Percentiles rank a stretch among this genome's conserved stretches.
These are phyloP conservation scores for Hirundichthys speculiger DNA, from an alignment of 2,113 vertebrate species.

Conservation along the genomic window DNA sequence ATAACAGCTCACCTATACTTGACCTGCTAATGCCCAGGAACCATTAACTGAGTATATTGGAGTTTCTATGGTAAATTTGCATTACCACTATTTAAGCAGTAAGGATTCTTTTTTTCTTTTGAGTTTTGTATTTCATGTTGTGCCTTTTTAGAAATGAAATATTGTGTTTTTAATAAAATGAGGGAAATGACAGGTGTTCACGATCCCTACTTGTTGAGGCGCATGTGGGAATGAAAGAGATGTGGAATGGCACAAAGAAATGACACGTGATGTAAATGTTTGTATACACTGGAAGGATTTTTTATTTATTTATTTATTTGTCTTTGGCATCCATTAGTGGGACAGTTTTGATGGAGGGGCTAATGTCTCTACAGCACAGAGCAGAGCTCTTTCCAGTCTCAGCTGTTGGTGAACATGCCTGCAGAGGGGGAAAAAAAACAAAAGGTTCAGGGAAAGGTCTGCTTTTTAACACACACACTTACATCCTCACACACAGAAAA, in stretches of 20 bases:
- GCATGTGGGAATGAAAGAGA: background rate
- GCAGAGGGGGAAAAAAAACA: conserved; percentile 49
- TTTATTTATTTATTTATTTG: conserved; percentile 33
- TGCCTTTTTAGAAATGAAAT: conserved; percentile 36
- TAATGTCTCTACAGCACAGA: too few species aligned
- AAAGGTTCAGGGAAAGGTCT: conserved; percentile 63
- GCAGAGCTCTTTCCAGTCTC: conserved; percentile 42
- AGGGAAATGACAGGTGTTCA: conserved; percentile 3
- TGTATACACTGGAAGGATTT: background rate
- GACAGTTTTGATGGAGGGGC: conserved; percentile 60
- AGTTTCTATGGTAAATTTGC: conserved; percentile 22
- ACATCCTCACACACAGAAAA: conserved; percentile 17
- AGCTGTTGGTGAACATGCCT: conserved; percentile 57
- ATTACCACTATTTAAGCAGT: conserved; percentile 34
- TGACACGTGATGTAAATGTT: conserved; percentile 1
- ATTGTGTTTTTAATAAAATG: conserved; percentile 70
- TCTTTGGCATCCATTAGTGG: conserved; percentile 53
- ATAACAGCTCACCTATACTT: too few species aligned
- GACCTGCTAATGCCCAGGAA: background rate
- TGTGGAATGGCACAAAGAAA: conserved; percentile 5
- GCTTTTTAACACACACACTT: conserved; percentile 14
- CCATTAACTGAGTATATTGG: conserved; percentile 35
- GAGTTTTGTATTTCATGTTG: conserved; percentile 59
- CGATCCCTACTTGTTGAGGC: too few species aligned
- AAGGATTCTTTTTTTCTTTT: conserved; percentile 10